Base-by-base conservation (phyloP, 2,797 vertebrate species). In the Aeoliscus strigatus region DNA sequence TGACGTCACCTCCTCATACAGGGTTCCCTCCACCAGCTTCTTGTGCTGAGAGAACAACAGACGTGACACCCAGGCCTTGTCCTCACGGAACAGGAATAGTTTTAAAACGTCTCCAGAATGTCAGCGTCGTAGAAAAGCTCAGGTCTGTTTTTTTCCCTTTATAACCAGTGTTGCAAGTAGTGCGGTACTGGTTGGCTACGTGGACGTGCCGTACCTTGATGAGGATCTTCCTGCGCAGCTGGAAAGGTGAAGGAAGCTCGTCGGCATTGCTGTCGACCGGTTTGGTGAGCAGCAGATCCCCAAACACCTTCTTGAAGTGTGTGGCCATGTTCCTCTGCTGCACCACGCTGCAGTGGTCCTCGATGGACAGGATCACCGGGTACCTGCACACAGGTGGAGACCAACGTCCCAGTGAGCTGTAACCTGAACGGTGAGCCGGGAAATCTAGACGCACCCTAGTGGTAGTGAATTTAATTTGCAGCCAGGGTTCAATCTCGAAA, bases 11-110 rank as follows among this genome's bases (percentile, higher is more conserved):
- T 99, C 96, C 70, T 99, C 96, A 0, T 98, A 99, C 18, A 95
- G 90, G 8, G 94, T 97, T 73, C 95, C 96, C 70, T 99, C 96
- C 0, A 94, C 94, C 33, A 99, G 88, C 79, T 99, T 99, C 89
- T 99, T 99, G 88, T 99, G 96, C 96, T 99, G 70, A n/a, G n/a
- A n/a, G n/a, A n/a, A n/a, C n/a, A n/a, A n/a, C n/a, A n/a, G n/a
- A n/a, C n/a, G n/a, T n/a, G n/a, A n/a, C n/a, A n/a, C n/a, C n/a
- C n/a, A n/a, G n/a, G n/a, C n/a, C n/a, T n/a, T n/a, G n/a, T n/a
- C n/a, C n/a, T n/a, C n/a, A n/a, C n/a, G n/a, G n/a, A n/a, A n/a
- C n/a, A n/a, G n/a, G n/a, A n/a, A n/a, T n/a, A n/a, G n/a, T n/a
- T n/a, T n/a, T n/a, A n/a, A n/a, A n/a, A n/a, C n/a, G n/a, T n/a